Conservation (phyloP, 92 coral and sea anemone genomes). For the Isaurus tuberculatus region DNA sequence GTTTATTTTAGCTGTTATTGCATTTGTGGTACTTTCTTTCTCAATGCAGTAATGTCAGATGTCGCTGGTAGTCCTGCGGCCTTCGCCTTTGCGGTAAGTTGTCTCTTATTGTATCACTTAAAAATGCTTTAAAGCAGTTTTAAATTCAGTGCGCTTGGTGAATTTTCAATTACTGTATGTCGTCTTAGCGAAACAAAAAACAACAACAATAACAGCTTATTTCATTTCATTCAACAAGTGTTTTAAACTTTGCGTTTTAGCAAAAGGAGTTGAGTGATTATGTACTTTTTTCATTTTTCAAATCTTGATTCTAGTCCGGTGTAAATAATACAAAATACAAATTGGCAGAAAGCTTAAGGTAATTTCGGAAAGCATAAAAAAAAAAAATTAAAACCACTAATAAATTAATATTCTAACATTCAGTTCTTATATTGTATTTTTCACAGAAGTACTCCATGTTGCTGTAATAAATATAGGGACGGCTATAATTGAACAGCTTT, state of each 20-base stretch:
- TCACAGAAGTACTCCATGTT: neutral
- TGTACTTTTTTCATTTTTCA: no score
- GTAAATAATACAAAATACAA: no score
- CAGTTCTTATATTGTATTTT: neutral
- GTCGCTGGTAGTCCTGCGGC: conserved; percentile 38
- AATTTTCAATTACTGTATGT: neutral
- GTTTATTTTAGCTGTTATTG: neutral
- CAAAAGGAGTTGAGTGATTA: neutral
- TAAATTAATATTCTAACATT: neutral
- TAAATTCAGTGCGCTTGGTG: no score
- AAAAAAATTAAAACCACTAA: no score
- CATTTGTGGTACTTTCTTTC: no score
- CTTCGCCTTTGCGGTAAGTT: conserved; percentile 43
- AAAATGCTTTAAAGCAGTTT: neutral
- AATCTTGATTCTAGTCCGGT: no score
- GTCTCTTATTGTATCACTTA: neutral
- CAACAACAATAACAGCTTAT: no score
- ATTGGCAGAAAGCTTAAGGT: no score
- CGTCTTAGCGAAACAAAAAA: neutral
- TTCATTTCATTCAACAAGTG: neutral
- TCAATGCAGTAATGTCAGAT: conserved; percentile 28
- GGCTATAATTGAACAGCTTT: neutral
- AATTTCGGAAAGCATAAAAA: no score
- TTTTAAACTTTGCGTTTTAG: neutral
- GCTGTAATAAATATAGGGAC: neutral